These are phyloP conservation scores for Uropetala carovei DNA, from an alignment of 2,888 invertebrate genomes.

Conservation along the genomic window DNA sequence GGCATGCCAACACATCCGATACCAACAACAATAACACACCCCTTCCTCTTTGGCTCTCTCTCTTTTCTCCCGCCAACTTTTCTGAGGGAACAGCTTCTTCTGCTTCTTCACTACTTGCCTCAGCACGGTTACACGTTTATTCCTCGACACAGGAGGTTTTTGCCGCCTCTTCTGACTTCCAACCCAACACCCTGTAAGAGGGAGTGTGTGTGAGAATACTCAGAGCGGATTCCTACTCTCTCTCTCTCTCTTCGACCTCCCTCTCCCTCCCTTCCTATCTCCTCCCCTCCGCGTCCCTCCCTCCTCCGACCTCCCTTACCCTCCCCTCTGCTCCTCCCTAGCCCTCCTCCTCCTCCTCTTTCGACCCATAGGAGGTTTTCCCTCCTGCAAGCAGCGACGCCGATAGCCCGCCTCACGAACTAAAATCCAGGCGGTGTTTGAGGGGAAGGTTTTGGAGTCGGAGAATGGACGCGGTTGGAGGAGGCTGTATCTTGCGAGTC, in stretches of 20 bases:
- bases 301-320: background rate
- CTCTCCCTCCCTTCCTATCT: background rate
- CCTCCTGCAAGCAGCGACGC: background rate
- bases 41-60: background rate
- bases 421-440: background rate
- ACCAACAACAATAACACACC: background rate
- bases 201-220: background rate
- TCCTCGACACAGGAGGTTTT: background rate
- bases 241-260: background rate
- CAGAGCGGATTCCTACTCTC: background rate
- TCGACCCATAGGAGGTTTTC: background rate
- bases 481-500: too few relatives aligned
- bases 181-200: background rate
- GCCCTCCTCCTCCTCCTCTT: background rate
- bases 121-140: background rate
- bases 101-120: background rate
- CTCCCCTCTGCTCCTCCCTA: background rate
- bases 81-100: background rate
- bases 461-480: too few relatives aligned
- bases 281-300: background rate
- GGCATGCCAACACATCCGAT: background rate
- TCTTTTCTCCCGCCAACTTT: background rate
- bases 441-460: background rate
- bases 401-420: slow-evolving; percentile 1
- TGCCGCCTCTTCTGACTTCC: background rate